A percentile compares a stretch with the other conserved stretches of the same genome.
phyloP scores from a whole-genome alignment of 2,113 vertebrate genomes.

The Dromas ardeola region DNA sequence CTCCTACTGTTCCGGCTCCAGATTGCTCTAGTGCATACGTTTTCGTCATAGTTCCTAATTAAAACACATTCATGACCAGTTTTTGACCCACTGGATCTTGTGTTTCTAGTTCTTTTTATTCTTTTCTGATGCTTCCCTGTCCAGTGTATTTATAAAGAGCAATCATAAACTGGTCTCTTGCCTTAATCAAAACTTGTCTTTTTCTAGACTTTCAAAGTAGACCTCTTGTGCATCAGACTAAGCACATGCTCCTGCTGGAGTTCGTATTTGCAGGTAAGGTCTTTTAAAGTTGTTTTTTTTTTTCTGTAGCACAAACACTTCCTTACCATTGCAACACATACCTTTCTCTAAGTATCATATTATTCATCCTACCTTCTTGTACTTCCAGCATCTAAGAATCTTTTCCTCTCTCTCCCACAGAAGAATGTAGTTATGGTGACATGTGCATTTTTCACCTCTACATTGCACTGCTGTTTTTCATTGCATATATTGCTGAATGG shows the following conservation, averaged over 20 bases:
- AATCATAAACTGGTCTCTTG: neutral
- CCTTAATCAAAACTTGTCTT: neutral
- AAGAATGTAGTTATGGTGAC: neutral
- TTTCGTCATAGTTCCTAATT: neutral
- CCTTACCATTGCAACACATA: neutral
- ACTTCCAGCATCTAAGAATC: neutral
- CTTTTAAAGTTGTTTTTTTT: neutral
- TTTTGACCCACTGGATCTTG: neutral
- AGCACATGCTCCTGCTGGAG: neutral
- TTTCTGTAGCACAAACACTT: neutral
- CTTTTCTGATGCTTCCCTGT: neutral
- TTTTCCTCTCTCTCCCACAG: neutral
- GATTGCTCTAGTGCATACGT: neutral
- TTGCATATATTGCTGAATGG: conserved; percentile 33
- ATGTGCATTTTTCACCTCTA: conserved; percentile 35
- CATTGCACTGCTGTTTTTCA: neutral
- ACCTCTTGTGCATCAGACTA: neutral
- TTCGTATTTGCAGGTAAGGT: neutral
- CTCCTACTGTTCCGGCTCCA: neutral
- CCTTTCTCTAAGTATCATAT: neutral
- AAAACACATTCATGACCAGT: neutral
- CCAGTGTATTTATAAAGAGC: neutral
- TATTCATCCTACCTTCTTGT: neutral
- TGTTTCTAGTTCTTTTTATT: neutral
- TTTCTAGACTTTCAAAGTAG: neutral